Evolutionary conservation across 2,888 invertebrate species (phyloP), one percentile per base, ranked within the genome.

Genomic region (Pegoplata infirma): DNA sequence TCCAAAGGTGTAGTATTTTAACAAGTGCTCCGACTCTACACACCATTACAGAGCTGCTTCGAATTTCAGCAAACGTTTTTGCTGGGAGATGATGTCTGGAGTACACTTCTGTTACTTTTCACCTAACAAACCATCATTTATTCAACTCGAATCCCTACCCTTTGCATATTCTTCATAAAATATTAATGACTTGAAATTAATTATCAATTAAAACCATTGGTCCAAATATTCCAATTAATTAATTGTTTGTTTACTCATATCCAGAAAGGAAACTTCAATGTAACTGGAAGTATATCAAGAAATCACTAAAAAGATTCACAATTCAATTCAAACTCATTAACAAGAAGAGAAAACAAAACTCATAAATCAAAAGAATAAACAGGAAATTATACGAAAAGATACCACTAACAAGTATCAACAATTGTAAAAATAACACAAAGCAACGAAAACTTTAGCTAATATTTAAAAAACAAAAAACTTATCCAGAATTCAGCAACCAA

Each of bases 291-390:
- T 74, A 76, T 49, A 58, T 51, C n/a, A 23, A 51, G 56, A 12
- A 44, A 19, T 17, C n/a, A n/a, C n/a, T n/a, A 28, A 61, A 51
- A n/a, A 23, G 12, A 36, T 36, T 36, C 36, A 36, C 25, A 25
- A 25, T 25, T 25, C 25, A 25, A 25, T 25, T 17, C 47, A 19
- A n/a, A 51, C 51, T 14, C 23, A 16, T 10, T n/a, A n/a, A n/a
- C n/a, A n/a, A n/a, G n/a, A n/a, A n/a, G 14, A 12, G 56, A 17
- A 32, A 19, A 17, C 40, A 80, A 81, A 80, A 76, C 80, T 79
- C 81, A 81, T 82, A 81, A 81, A 82, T 82, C 81, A 82, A 80
- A 73, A 72, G 58, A 61, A 75, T 81, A 82, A 82, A 82, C 82
- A 82, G 82, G 82, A 82, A 82, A 76, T 72, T n/a, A n/a, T n/a